Evolutionary conservation across 2,113 vertebrate genomes (phyloP), one percentile per base, ranked within the genome.

Genomic region (Paracanthobrama guichenoti): DNA sequence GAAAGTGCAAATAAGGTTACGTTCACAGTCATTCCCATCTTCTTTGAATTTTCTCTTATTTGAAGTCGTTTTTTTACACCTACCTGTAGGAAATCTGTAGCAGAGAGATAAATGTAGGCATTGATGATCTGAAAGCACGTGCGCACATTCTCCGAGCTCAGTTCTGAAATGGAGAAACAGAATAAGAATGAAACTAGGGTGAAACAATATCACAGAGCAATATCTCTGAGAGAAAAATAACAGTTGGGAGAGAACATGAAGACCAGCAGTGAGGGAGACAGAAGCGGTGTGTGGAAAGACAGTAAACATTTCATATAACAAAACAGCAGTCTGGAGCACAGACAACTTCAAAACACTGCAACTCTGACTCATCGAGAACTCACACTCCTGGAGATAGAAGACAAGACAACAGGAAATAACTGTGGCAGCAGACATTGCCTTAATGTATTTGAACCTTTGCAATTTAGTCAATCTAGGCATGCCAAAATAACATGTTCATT

Each of bases 121-220:
- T 95, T 98, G 91, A 98, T 95, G 71, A 99, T 99, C 93, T 98
- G 97, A 92, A 98, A 98, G 91, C 97, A 99, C 66, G 96, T 98
- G 84, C 94, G 94, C 79, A 98, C 93, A 89, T 98, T 99, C 94
- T 99, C 98, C 39, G 97, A 96, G 93, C 96, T 97, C 90, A 98
- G 83, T 88, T 97, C 98, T 99, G 92, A 60, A 93, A 95, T 91
- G 94, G 88, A 91, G 91, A 80, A 89, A 39, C 46, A 82, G 31
- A 85, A 90, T 57, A 88, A 28, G 6, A 85, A 53, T 18, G 66
- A 80, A 31, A 64, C 18, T 50, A 48, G 20, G 57, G 28, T 35
- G 69, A 71, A 28, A 0, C 48, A 84, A 84, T 24, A 77, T 55
- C 46, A 48, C 24, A 26, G 44, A 4, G 60, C 13, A 50, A 76